Percentiles rank a stretch among this genome's conserved stretches.
Evolutionary conservation across 1,140 invertebrate species (phyloP).

Genomic region (Neotoxoptera formosana): DNA sequence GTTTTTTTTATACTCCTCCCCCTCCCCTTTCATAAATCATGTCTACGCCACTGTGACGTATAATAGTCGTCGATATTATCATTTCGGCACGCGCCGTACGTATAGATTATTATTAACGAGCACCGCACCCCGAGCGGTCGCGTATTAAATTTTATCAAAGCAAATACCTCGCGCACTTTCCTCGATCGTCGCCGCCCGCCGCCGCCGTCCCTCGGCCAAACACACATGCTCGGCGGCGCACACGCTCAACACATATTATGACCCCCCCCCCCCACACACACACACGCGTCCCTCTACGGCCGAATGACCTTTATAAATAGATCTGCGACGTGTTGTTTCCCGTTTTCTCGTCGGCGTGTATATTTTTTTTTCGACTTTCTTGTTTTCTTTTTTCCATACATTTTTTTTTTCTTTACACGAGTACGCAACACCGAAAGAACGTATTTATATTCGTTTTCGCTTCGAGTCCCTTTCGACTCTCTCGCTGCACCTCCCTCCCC

Average conservation of each 20-base stretch:
- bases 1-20: too few species aligned
- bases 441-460: slow-evolving; percentile 40
- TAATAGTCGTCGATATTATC: too few species aligned
- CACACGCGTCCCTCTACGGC: too few species aligned
- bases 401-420: slow-evolving; percentile 2
- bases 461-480: not conserved
- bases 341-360: slow-evolving; percentile 11
- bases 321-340: slow-evolving; percentile 36
- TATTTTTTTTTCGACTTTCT: not conserved
- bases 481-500: not conserved
- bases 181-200: not conserved
- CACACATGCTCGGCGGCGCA: not conserved
- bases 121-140: not conserved
- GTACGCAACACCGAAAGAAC: slow-evolving; percentile 1
- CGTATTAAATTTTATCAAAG: not conserved
- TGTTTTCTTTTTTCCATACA: not conserved
- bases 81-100: too few species aligned
- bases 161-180: not conserved
- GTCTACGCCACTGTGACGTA: too few species aligned
- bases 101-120: not conserved
- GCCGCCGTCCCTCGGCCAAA: not conserved
- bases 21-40: too few species aligned
- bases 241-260: not conserved
- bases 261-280: not conserved
- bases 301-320: slow-evolving; percentile 45